A percentile compares a stretch with the other conserved stretches of the same genome.
Evolutionary conservation across 2,113 vertebrate genomes (phyloP).

Genomic region (Mesembrinibis cayennensis): DNA sequence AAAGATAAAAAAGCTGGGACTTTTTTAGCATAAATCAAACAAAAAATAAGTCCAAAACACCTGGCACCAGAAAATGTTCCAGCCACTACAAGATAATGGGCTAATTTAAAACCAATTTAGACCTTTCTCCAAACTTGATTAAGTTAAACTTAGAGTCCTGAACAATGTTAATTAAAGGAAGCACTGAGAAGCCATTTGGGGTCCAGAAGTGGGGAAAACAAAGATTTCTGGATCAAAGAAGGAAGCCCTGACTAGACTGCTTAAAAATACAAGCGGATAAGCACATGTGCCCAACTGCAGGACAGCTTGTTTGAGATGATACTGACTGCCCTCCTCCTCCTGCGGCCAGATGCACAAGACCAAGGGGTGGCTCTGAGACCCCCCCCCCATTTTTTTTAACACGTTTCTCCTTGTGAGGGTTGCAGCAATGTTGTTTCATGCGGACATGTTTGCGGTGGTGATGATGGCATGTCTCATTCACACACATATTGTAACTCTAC

Average conservation of each 20-base stretch:
- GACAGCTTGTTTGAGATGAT: not conserved
- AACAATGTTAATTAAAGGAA: not conserved
- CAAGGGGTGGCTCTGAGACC: accelerated
- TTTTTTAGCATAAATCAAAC: not conserved
- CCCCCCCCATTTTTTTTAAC: not conserved
- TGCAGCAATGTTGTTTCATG: not conserved
- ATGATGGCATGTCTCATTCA: not conserved
- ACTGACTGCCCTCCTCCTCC: not conserved
- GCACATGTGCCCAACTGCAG: not conserved
- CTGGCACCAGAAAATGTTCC: not conserved
- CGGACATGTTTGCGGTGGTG: not conserved
- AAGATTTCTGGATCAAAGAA: not conserved
- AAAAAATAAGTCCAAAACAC: not conserved
- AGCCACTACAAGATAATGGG: not conserved
- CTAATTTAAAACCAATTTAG: not conserved
- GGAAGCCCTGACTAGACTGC: not conserved
- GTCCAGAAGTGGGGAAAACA: not conserved
- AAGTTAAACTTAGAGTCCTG: not conserved
- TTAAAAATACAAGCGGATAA: not conserved
- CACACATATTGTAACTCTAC: not conserved
- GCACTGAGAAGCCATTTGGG: not conserved
- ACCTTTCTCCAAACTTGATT: not conserved
- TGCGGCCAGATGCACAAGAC: not conserved
- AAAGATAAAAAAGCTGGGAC: not conserved
- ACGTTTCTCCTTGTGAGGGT: not conserved